Evolutionary conservation across 2,113 vertebrate species (phyloP), one percentile per base, ranked within the genome.

Genomic region (Corynorhinus townsendii): DNA sequence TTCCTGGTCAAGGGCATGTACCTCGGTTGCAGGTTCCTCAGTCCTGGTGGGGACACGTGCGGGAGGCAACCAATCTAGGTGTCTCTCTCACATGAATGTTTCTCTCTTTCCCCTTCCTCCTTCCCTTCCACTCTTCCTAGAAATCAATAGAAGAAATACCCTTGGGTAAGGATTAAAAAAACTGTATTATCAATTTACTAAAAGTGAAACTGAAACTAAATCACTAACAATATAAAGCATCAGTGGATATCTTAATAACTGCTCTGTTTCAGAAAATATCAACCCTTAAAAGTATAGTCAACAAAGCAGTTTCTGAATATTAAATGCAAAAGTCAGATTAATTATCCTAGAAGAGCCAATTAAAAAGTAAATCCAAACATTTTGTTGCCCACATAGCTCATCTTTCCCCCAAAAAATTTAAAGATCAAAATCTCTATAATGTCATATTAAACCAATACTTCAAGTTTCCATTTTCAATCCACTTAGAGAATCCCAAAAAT

Each of bases 341-440:
- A 54, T 75, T 93, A 68, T 77, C 54, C 17, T 40, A 91, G 72
- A 56, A 92, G 77, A 84, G 28, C 20, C 77, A 76, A 91, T 59
- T 90, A 62, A 94, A 92, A 80, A 79, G 8, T 38, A 94, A 92
- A 93, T 86, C 11, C n/a, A 83, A 95, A 81, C 1, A 89, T 73
- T 62, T 76, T 88, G 30, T 90, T 93, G n/a, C 28, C 43, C 83
- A 4, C 0, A 2, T 64, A 69, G 86, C 17, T 83, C 43, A 59
- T 81, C 72, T 92, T 90, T 11, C 3, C 40, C 5, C 19, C 59
- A 90, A 94, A 93, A 94, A 93, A 86, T 49, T 9, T 49, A 79
- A 82, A 86, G 14, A 16, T 94, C 64, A 94, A 86, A 93, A 86
- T 79, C n/a, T 93, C 49, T 76, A 47, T 85, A 72, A 72, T 22